phyloP scores from a whole-genome alignment of 2,797 vertebrate genomes.

The Thripadectes ignobilis region DNA sequence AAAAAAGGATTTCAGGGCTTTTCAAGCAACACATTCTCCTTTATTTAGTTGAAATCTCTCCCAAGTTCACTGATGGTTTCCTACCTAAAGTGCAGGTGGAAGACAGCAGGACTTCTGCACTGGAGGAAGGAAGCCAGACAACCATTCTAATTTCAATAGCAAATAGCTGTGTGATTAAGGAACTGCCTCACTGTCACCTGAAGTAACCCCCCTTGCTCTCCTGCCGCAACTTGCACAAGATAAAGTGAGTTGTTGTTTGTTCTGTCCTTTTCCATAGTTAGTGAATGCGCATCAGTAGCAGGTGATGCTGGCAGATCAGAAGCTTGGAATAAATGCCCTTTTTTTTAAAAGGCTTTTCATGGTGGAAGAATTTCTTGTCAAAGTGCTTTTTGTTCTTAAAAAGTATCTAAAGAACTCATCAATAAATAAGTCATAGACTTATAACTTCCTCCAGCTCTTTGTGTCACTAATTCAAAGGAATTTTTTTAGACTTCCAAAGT shows the following conservation, averaged over 20 bases:
- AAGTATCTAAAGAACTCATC: not conserved
- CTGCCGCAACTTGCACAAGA: not conserved
- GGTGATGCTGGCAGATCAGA: not conserved
- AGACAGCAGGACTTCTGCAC: not conserved
- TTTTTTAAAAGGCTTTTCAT: not conserved
- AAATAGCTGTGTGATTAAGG: not conserved
- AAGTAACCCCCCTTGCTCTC: not conserved
- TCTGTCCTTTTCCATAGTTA: not conserved
- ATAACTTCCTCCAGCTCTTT: not conserved
- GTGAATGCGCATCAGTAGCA: not conserved
- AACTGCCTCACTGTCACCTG: not conserved
- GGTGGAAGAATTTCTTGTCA: not conserved
- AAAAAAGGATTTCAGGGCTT: not conserved
- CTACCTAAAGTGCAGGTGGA: not conserved
- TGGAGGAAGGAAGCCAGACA: not conserved
- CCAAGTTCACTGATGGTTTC: not conserved
- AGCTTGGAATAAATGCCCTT: not conserved
- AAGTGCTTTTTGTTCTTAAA: slow-evolving; percentile 15
- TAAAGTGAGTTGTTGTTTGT: not conserved
- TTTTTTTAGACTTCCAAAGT: not conserved
- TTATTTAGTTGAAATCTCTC: not conserved
- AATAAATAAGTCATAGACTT: not conserved
- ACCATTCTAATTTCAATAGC: not conserved
- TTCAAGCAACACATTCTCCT: not conserved
- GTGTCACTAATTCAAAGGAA: not conserved